Percentiles rank a stretch among this genome's conserved stretches.
Evolutionary conservation across 1,140 invertebrate species (phyloP).

Genomic region (Dendroctonus ponderosae): DNA sequence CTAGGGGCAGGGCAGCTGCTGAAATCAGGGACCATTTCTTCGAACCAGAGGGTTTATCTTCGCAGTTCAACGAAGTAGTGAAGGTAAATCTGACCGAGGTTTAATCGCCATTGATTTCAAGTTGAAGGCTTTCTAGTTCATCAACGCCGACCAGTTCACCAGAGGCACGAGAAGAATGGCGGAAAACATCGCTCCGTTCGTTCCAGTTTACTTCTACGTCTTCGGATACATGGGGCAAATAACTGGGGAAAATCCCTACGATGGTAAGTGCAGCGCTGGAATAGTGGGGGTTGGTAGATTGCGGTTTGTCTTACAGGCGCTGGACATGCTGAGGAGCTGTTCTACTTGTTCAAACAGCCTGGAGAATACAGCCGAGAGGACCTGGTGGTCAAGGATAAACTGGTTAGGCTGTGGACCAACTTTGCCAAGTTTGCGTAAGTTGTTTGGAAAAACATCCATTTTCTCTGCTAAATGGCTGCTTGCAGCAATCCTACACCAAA

Average conservation of each 20-base stretch:
- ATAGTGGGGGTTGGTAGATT: neutral
- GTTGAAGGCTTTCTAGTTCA: slow-evolving; percentile 18
- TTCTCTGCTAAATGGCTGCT: neutral
- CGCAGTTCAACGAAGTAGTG: slow-evolving; percentile 12
- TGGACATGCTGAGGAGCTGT: slow-evolving; percentile 28
- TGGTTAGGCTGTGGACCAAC: slow-evolving; percentile 32
- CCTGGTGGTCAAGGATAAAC: slow-evolving; percentile 4
- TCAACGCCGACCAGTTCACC: slow-evolving; percentile 23
- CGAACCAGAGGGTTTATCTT: neutral
- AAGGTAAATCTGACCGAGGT: slow-evolving; percentile 2
- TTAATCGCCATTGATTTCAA: neutral
- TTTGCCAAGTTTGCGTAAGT: slow-evolving; percentile 27
- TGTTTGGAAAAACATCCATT: neutral
- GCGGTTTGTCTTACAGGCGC: slow-evolving; percentile 6
- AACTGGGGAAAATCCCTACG: slow-evolving; percentile 7
- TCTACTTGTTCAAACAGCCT: slow-evolving; percentile 21
- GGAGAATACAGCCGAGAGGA: slow-evolving; percentile 8
- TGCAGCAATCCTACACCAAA: slow-evolving; percentile 25
- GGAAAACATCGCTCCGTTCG: neutral
- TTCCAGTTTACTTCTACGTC: slow-evolving; percentile 30
- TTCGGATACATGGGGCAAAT: slow-evolving; percentile 17
- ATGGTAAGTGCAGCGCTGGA: neutral
- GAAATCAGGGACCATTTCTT: slow-evolving; percentile 14
- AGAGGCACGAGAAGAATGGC: slow-evolving; percentile 10
- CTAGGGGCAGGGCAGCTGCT: slow-evolving; percentile 13